A percentile compares a stretch with the other conserved stretches of the same genome.
Conservation (phyloP, 2,113 vertebrate genomes). For the Clarias magur region DNA sequence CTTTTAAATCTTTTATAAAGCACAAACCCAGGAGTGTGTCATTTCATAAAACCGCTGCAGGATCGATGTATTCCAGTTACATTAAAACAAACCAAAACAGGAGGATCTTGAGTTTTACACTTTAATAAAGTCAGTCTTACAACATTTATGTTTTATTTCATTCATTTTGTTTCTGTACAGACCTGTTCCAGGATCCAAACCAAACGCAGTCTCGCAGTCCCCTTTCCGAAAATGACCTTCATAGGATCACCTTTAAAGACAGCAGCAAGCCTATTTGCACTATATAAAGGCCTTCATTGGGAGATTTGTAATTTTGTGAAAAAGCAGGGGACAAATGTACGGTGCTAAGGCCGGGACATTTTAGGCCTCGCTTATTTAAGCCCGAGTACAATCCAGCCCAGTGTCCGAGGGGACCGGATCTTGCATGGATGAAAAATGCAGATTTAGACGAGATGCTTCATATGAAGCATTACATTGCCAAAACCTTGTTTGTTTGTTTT, state of each 20-base stretch:
- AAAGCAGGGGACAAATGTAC: constrained; percentile 34
- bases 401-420: constrained; percentile 59
- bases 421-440: constrained; percentile 69
- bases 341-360: constrained; percentile 40
- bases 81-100: not conserved
- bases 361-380: constrained; percentile 29
- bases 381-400: constrained; percentile 35
- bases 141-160: not conserved
- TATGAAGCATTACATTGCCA: constrained; percentile 63
- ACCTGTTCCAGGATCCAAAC: constrained; percentile 77
- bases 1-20: constrained; percentile 12
- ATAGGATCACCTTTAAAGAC: constrained; percentile 49
- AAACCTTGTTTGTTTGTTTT: constrained; percentile 61
- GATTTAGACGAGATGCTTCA: constrained; percentile 65
- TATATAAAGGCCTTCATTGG: constrained; percentile 65
- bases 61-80: not conserved
- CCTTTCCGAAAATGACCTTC: constrained; percentile 75
- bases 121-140: not conserved
- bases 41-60: not conserved
- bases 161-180: constrained; percentile 60
- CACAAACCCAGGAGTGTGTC: not conserved
- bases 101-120: not conserved
- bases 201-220: constrained; percentile 67
- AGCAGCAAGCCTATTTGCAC: constrained; percentile 74
- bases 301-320: constrained; percentile 54